Conservation (phyloP, 2,113 vertebrate species). For the Illadopsis cleaveri region DNA sequence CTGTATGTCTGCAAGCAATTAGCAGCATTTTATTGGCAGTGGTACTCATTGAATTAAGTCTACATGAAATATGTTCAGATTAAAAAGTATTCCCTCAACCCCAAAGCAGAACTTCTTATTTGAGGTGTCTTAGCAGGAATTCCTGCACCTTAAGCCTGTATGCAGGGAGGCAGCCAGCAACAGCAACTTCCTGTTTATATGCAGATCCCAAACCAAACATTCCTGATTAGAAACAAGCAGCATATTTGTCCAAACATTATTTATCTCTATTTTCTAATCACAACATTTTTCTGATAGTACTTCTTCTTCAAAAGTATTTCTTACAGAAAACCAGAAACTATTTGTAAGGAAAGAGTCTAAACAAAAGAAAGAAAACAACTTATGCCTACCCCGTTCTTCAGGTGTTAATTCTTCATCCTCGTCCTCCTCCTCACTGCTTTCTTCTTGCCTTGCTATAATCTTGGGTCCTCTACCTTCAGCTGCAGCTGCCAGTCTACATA, state of each 20-base stretch:
- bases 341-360: neutral
- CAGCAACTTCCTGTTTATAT: neutral
- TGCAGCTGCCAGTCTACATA: constrained; percentile 81
- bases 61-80: neutral
- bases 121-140: neutral
- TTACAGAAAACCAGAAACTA: neutral
- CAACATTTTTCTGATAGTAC: neutral
- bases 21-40: neutral
- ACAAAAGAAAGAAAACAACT: neutral
- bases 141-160: neutral
- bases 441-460: constrained; percentile 70
- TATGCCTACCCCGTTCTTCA: constrained; percentile 86
- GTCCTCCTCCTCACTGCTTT: constrained; percentile 89
- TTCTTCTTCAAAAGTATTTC: neutral
- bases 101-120: neutral
- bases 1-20: neutral
- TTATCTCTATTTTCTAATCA: neutral
- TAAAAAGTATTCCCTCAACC: neutral
- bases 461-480: constrained; percentile 86
- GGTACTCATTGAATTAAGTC: neutral
- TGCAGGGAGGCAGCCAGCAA: neutral
- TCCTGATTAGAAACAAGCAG: neutral
- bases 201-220: neutral
- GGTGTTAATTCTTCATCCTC: constrained; percentile 82
- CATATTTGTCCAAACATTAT: neutral